Percentiles rank a stretch among this genome's conserved stretches.
Conservation (phyloP, 2,888 invertebrate species). For the Zeuzera pyrina region DNA sequence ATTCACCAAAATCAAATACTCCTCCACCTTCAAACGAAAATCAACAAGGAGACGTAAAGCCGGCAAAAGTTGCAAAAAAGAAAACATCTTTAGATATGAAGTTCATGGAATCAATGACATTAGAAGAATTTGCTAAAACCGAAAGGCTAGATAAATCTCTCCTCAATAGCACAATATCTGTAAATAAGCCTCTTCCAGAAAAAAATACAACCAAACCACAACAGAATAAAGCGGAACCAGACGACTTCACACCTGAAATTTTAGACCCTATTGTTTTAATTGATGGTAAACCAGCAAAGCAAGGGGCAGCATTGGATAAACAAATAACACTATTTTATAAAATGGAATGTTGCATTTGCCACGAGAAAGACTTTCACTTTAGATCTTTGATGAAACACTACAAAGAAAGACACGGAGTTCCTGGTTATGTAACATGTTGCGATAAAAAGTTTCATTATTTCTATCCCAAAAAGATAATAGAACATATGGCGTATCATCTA, state of each 20-base stretch:
- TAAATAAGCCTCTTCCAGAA: slow-evolving; percentile 15
- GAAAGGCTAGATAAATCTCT: slow-evolving; percentile 50
- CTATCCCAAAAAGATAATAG: slow-evolving; percentile 63
- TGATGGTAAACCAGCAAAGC: slow-evolving; percentile 56
- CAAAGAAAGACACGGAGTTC: slow-evolving; percentile 63
- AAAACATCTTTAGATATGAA: slow-evolving; percentile 45
- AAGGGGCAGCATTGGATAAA: slow-evolving; percentile 51
- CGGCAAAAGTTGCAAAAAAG: slow-evolving; percentile 31
- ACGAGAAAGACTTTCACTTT: slow-evolving; percentile 55
- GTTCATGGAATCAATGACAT: slow-evolving; percentile 53
- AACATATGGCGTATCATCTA: slow-evolving; percentile 64
- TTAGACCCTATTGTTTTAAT: slow-evolving; percentile 48
- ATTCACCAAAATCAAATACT: slow-evolving; percentile 15
- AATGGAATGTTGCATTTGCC: slow-evolving; percentile 67
- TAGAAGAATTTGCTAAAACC: slow-evolving; percentile 52
- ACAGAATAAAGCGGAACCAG: slow-evolving; percentile 17
- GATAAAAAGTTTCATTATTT: slow-evolving; percentile 66
- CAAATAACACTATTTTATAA: slow-evolving; percentile 63
- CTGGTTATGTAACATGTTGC: slow-evolving; percentile 62
- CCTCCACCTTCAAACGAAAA: slow-evolving; percentile 27
- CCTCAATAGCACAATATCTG: slow-evolving; percentile 25
- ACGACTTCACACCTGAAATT: slow-evolving; percentile 26
- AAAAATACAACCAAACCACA: slow-evolving; percentile 19
- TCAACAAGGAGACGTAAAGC: slow-evolving; percentile 47
- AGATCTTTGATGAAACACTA: slow-evolving; percentile 63